Percentiles rank a stretch among this genome's conserved stretches.
Conservation (phyloP, 2,888 invertebrate genomes). For the Chymomyza amoena region DNA sequence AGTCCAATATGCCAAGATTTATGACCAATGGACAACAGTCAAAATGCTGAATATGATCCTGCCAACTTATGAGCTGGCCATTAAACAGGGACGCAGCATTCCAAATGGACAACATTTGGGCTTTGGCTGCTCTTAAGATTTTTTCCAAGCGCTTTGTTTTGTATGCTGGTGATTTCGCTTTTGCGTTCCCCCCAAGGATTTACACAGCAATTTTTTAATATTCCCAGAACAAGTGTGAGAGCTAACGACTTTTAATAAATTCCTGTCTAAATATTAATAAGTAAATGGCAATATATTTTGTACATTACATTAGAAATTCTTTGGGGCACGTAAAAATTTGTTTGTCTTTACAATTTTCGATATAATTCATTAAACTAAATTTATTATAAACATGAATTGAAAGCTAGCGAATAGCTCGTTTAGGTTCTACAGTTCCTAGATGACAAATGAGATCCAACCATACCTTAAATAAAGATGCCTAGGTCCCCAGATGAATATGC, state of each 20-base stretch:
- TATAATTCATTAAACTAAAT: too few species aligned
- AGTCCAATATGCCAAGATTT: slow-evolving; percentile 78
- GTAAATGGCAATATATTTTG: neutral
- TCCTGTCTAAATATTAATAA: slow-evolving; percentile 26
- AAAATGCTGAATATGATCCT: slow-evolving; percentile 60
- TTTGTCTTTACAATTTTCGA: too few species aligned
- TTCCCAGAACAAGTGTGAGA: slow-evolving; percentile 48
- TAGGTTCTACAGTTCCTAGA: too few species aligned
- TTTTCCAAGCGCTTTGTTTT: slow-evolving; percentile 25
- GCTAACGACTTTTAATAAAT: slow-evolving; percentile 73
- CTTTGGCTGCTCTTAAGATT: slow-evolving; percentile 33
- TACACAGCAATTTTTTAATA: slow-evolving; percentile 63
- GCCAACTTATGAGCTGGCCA: slow-evolving; percentile 26
- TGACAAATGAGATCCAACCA: too few species aligned
- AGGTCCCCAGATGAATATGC: too few species aligned
- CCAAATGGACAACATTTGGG: neutral
- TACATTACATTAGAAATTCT: neutral
- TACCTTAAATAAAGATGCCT: too few species aligned
- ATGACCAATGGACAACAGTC: slow-evolving; percentile 60
- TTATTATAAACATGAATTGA: too few species aligned
- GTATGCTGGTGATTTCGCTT: neutral
- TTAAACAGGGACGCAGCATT: neutral
- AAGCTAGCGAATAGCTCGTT: too few species aligned
- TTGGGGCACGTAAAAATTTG: too few species aligned
- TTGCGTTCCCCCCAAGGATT: slow-evolving; percentile 59